Evolutionary conservation across 2,888 invertebrate species (phyloP), one percentile per base, ranked within the genome.

Genomic region (Callyntrura guangdongensis): DNA sequence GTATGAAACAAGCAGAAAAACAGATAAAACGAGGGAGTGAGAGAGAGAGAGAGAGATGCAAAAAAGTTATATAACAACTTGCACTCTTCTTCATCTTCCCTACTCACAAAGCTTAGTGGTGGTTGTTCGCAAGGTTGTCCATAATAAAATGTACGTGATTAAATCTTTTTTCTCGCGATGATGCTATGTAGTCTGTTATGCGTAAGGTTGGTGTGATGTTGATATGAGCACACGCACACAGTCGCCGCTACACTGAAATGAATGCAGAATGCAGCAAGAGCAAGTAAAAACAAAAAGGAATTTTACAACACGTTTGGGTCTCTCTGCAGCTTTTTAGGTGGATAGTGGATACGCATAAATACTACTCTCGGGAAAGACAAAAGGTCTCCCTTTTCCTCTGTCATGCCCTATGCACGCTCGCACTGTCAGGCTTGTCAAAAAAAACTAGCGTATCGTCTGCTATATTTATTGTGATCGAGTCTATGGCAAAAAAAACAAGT

Each of bases 121-220:
- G 20, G 47, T 47, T 72, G 72, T 72, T 72, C 20, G 61, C 83
- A 77, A 77, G 77, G 74, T 77, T 77, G 77, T 87, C 59, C 56
- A 79, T 79, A 53, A 87, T 49, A 79, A 87, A 79, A 61, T 79
- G 25, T 56, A 79, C 77, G 67, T 87, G 79, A 87, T 87, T 87
- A 87, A 53, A 79, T 64, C 67, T 72, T 56, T 53, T 59, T 61
- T 59, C n/a, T 79, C 17, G 4, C 8, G 77, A 25, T 53, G 22
- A 79, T 79, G 25, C 4, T 45, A 49, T 20, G 36, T 36, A 36
- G 3, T 36, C 36, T 36, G 36, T 2, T 36, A 36, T 36, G 36
- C 36, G 36, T 36, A 36, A 2, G 36, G 36, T 36, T 86, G 53
- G 72, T 85, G 27, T 53, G 56, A 59, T 56, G n/a, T n/a, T n/a